These are phyloP conservation scores for Aphrophora alni DNA, from an alignment of 2,888 invertebrate species.

Conservation along the genomic window DNA sequence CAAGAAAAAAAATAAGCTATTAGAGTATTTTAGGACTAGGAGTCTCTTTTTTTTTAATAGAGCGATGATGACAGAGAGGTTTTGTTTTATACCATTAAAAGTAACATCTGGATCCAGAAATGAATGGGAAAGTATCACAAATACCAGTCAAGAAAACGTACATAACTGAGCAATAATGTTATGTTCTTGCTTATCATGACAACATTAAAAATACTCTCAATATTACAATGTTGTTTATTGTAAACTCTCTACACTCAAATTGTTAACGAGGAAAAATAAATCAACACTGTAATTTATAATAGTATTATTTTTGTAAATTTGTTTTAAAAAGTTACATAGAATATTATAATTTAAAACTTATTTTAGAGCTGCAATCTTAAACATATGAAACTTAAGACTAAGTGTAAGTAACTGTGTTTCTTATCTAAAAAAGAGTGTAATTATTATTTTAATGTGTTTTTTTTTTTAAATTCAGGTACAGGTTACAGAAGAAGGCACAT, in stretches of 20 bases:
- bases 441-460: neutral
- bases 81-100: no score
- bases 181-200: no score
- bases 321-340: slow-evolving; percentile 7
- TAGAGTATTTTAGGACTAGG: no score
- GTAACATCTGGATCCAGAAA: no score
- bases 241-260: neutral
- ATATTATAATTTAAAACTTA: neutral
- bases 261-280: neutral
- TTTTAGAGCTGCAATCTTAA: neutral
- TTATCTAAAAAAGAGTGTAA: neutral
- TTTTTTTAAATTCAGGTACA: neutral
- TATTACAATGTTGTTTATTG: no score
- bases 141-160: no score
- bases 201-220: no score
- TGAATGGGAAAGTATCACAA: no score
- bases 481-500: slow-evolving; percentile 9
- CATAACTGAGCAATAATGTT: no score
- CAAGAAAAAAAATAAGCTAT: no score
- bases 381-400: neutral
- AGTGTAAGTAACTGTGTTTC: slow-evolving; percentile 5
- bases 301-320: neutral
- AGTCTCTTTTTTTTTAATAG: no score
- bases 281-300: neutral
- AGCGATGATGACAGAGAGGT: no score